These are phyloP conservation scores for Campylomormyrus numenius DNA, from an alignment of 2,113 vertebrate species.

Conservation along the genomic window DNA sequence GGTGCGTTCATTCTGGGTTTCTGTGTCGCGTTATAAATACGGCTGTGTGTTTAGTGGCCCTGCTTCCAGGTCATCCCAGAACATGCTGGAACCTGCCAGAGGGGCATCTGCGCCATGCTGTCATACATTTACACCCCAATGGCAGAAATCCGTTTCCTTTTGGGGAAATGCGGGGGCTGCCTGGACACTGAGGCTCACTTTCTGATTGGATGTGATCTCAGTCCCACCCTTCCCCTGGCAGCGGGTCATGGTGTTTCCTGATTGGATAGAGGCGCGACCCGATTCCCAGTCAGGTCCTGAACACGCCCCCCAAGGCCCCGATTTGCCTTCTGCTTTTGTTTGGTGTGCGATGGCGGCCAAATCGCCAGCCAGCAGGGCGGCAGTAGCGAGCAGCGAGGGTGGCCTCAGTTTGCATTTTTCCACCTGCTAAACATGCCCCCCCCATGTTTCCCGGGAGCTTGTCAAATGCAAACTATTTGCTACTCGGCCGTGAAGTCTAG, in stretches of 20 bases:
- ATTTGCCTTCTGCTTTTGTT: neutral
- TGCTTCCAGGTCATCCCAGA: neutral
- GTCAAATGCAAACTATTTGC: slow-evolving; percentile 9
- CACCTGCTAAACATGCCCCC: neutral
- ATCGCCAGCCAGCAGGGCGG: neutral
- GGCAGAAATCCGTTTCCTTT: neutral
- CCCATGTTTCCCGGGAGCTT: neutral
- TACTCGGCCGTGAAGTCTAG: neutral
- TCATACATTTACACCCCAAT: neutral
- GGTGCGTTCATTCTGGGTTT: neutral
- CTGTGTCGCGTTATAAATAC: neutral
- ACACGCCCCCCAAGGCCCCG: neutral
- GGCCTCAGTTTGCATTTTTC: neutral
- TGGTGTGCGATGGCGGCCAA: neutral
- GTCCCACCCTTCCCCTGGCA: neutral
- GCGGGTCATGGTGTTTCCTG: neutral
- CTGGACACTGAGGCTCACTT: neutral
- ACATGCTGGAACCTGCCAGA: neutral
- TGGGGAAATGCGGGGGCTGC: neutral
- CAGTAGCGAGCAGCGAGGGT: neutral
- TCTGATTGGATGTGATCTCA: neutral
- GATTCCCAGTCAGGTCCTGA: neutral
- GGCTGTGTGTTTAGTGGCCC: neutral
- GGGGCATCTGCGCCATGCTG: neutral
- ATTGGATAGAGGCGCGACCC: neutral